Conservation (phyloP, 2,113 vertebrate species). For the Psilopsiagon aurifrons region DNA sequence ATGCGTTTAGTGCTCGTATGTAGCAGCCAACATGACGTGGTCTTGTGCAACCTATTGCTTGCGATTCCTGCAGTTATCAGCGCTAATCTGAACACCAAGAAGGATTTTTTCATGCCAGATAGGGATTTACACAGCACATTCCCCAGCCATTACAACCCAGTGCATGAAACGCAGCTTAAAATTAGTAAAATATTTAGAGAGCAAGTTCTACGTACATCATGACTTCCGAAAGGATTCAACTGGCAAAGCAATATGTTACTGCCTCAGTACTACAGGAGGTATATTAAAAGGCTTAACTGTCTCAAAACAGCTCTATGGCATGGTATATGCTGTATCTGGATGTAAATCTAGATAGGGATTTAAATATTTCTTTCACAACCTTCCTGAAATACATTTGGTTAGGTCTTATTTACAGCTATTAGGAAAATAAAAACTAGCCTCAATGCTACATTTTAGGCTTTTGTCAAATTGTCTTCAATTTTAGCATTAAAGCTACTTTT, state of each 20-base stretch:
- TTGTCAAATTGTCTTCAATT: slow-evolving; percentile 59
- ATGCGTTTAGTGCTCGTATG: neutral
- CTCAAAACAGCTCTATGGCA: slow-evolving; percentile 44
- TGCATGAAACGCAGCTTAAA: slow-evolving; percentile 31
- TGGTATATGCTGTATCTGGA: neutral
- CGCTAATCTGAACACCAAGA: slow-evolving; percentile 59
- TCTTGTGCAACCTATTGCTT: neutral
- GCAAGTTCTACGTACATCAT: neutral
- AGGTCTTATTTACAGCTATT: slow-evolving; percentile 62
- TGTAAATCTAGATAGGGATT: slow-evolving; percentile 20
- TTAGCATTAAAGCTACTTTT: slow-evolving; percentile 62
- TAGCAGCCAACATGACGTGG: neutral
- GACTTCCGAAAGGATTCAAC: slow-evolving; percentile 44
- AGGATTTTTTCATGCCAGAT: slow-evolving; percentile 45
- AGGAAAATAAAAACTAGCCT: slow-evolving; percentile 63
- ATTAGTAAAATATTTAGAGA: slow-evolving; percentile 52
- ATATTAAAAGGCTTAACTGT: slow-evolving; percentile 47
- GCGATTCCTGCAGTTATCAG: slow-evolving; percentile 34
- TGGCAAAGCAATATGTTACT: slow-evolving; percentile 47
- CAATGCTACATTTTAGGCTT: slow-evolving; percentile 9
- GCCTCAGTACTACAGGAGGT: slow-evolving; percentile 25
- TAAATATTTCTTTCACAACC: slow-evolving; percentile 53
- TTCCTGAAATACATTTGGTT: slow-evolving; percentile 37
- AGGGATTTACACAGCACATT: slow-evolving; percentile 40
- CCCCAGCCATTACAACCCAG: slow-evolving; percentile 35